Evolutionary conservation across 2,888 invertebrate species (phyloP).

Genomic region (Aphodius granarius): DNA sequence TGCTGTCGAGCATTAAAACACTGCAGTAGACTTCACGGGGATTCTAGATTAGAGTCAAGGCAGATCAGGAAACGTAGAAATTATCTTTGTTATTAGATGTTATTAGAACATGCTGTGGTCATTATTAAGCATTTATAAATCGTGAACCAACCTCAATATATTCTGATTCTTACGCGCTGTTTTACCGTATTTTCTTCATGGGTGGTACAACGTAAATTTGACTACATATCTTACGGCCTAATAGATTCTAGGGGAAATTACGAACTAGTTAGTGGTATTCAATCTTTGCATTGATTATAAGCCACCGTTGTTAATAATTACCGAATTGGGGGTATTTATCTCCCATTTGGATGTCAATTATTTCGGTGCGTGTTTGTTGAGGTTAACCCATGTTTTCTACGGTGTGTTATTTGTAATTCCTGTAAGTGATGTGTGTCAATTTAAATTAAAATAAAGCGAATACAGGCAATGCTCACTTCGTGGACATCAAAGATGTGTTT

Average conservation of each 20-base stretch:
- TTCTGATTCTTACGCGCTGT: not conserved
- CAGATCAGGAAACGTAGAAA: constrained; percentile 38
- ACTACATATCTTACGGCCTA: not conserved
- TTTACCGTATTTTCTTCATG: not conserved
- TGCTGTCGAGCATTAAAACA: too few relatives aligned
- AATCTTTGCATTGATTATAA: not conserved
- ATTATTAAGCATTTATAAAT: constrained; percentile 17
- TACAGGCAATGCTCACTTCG: not conserved
- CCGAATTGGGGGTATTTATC: not conserved
- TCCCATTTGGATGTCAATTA: not conserved
- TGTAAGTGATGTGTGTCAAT: not conserved
- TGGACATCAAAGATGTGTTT: not conserved
- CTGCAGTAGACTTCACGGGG: constrained; percentile 27
- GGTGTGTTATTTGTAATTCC: not conserved
- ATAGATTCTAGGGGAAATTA: not conserved
- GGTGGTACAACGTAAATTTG: not conserved
- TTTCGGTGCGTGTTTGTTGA: too few relatives aligned
- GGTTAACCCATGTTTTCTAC: not conserved
- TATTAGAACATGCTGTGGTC: constrained; percentile 24
- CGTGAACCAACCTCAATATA: not conserved
- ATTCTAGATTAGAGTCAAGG: constrained; percentile 42
- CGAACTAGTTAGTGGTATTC: not conserved
- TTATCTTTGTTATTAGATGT: constrained; percentile 39
- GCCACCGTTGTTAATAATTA: not conserved
- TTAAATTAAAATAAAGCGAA: not conserved